These are phyloP conservation scores for Alviniconcha marisindica DNA, from an alignment of 1,140 invertebrate species.

Conservation along the genomic window DNA sequence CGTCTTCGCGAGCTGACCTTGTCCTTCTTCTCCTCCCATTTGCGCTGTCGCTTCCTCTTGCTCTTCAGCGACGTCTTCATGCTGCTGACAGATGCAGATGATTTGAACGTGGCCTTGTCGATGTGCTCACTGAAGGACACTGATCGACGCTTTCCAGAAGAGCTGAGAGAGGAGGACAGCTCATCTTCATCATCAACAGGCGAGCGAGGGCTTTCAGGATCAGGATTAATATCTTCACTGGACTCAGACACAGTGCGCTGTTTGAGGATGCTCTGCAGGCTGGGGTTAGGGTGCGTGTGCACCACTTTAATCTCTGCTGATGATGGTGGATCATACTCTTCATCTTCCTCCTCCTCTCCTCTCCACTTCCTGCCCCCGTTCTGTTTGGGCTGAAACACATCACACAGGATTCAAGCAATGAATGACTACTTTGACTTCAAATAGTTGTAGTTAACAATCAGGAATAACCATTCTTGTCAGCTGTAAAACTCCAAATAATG, in stretches of 20 bases:
- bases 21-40: slow-evolving; percentile 65
- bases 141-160: slow-evolving; percentile 56
- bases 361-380: neutral
- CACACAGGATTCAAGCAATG: neutral
- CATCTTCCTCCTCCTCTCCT: slow-evolving; percentile 50
- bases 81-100: slow-evolving; percentile 62
- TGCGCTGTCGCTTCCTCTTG: slow-evolving; percentile 66
- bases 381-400: neutral
- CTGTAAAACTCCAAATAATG: no score
- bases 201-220: slow-evolving; percentile 49
- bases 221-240: slow-evolving; percentile 63
- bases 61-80: slow-evolving; percentile 72
- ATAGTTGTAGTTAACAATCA: no score
- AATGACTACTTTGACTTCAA: no score
- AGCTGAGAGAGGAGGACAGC: slow-evolving; percentile 18
- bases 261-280: slow-evolving; percentile 73
- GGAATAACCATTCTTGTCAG: no score
- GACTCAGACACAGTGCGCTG: slow-evolving; percentile 74
- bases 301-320: slow-evolving; percentile 70
- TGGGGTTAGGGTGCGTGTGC: slow-evolving; percentile 60
- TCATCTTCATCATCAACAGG: slow-evolving; percentile 51
- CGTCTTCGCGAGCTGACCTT: slow-evolving; percentile 41
- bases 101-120: slow-evolving; percentile 69
- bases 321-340: slow-evolving; percentile 55
- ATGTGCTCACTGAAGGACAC: slow-evolving; percentile 73